phyloP scores from a whole-genome alignment of 2,888 invertebrate species.

The Sipha maydis region DNA sequence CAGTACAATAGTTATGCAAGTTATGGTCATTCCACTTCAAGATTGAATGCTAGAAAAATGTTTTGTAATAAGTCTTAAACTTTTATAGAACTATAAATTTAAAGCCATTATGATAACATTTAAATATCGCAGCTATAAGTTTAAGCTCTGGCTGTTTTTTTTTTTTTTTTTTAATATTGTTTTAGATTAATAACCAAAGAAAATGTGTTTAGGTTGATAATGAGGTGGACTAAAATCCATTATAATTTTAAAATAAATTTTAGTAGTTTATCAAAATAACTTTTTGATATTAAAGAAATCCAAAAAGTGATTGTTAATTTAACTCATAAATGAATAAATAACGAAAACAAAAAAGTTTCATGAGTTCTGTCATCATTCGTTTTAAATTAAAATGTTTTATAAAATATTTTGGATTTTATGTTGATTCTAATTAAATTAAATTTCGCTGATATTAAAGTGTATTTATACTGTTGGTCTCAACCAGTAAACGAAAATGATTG shows the following conservation, averaged over 20 bases:
- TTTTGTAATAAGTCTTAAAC: neutral
- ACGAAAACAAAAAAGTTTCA: neutral
- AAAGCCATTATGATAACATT: neutral
- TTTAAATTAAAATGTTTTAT: conserved; percentile 24
- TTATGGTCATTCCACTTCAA: neutral
- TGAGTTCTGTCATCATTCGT: conserved; percentile 3
- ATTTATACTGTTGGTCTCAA: no score
- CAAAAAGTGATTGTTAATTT: conserved; percentile 3
- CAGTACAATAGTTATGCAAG: neutral
- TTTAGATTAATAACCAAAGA: neutral
- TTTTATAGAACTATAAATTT: neutral
- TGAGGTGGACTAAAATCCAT: neutral
- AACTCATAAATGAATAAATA: neutral
- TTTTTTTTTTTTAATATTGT: neutral
- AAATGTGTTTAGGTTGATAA: conserved; percentile 19
- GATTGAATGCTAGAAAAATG: neutral
- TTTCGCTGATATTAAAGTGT: neutral
- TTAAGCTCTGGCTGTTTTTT: no score
- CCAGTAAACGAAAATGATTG: no score
- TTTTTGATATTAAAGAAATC: neutral
- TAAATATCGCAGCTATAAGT: no score
- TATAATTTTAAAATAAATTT: neutral
- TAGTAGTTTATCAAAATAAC: neutral
- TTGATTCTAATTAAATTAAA: neutral
- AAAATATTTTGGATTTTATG: neutral